Base-by-base conservation (phyloP, 2,888 invertebrate genomes). In the Oxycera nigricornis region DNA sequence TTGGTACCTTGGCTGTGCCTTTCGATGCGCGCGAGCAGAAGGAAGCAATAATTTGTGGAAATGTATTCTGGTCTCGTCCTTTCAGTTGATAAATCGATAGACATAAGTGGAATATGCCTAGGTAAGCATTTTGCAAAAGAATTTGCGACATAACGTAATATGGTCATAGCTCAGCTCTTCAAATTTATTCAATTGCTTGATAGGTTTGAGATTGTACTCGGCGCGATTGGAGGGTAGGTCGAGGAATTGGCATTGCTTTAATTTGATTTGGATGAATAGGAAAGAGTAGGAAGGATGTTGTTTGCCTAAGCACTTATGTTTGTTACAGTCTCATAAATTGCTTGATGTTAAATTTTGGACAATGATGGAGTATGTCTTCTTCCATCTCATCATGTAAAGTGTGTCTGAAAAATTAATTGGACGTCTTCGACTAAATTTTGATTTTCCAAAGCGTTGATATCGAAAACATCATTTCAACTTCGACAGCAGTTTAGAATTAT, bases 41-140 rank as follows among this genome's bases (percentile, higher is more conserved):
- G 55, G 70, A 70, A 55, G 70, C 55, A 70, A 70, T 70, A 70
- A 70, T 70, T 70, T 70, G 70, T 70, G 70, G 52, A 70, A 70
- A 70, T 70, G 52, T 70, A 70, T 70, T 70, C 70, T 35, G 24
- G 52, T 70, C 24, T 70, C 55, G 39, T 52, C 39, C 70, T 28
- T 52, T 52, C 28, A 46, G 24, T 24, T 31, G 46, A 70, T 70
- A 52, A 70, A 70, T 70, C 70, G 70, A 70, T 70, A 52, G 70
- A 70, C 6, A 41, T 52, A 55, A 55, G 55, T 1, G 68, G 20
- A 70, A 70, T 70, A 70, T 70, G 70, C 70, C 46, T 28, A 31
- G 52, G 52, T 31, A 52, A 52, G 70, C 70, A 55, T 52, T 67
- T 46, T 67, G 26, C 26, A 26, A 46, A 65, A n/a, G 41, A 31